A percentile compares a stretch with the other conserved stretches of the same genome.
Evolutionary conservation across 2,797 vertebrate species (phyloP).

Genomic region (Pseudomugil gertrudae): DNA sequence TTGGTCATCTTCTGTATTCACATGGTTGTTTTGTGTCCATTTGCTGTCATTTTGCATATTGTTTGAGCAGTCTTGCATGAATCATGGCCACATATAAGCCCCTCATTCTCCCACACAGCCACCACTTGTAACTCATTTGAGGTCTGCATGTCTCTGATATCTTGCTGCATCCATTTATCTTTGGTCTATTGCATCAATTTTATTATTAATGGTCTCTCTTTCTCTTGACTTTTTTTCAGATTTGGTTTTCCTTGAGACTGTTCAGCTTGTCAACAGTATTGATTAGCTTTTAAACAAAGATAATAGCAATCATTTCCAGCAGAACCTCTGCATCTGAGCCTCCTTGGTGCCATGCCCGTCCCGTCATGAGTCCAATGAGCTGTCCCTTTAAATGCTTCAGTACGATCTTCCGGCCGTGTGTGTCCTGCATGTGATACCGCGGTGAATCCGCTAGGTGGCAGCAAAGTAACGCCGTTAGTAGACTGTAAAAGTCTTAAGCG

Average conservation of each 20-base stretch:
- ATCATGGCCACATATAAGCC: not conserved
- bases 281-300: not conserved
- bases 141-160: not conserved
- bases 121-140: not conserved
- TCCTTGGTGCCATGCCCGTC: not conserved
- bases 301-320: not conserved
- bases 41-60: not conserved
- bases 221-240: not conserved
- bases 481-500: not conserved
- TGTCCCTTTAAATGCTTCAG: not conserved
- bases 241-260: not conserved
- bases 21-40: not conserved
- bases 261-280: not conserved
- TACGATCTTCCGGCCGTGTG: not conserved
- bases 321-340: not conserved
- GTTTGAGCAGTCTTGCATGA: conserved; percentile 1
- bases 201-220: not conserved
- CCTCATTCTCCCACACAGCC: not conserved
- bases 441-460: conserved; percentile 8
- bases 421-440: conserved; percentile 2
- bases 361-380: not conserved
- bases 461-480: rapidly evolving
- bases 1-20: not conserved
- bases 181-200: not conserved
- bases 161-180: not conserved